phyloP scores from a whole-genome alignment of 2,797 vertebrate genomes.

The Pangasius krempfi region DNA sequence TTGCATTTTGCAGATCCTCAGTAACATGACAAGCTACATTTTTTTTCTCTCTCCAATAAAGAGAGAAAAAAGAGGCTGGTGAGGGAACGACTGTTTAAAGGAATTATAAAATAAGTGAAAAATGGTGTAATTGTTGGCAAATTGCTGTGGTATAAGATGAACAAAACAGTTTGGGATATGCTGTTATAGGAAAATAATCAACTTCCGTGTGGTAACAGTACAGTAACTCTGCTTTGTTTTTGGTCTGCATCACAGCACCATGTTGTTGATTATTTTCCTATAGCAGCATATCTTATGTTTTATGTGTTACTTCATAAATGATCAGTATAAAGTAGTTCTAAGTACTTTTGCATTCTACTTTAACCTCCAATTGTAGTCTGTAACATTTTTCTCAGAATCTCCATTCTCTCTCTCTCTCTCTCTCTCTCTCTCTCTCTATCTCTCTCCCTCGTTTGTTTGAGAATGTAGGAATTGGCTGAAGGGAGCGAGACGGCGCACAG shows the following conservation, averaged over 20 bases:
- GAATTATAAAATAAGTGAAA: neutral
- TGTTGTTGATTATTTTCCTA: neutral
- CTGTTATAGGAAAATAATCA: neutral
- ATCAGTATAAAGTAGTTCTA: neutral
- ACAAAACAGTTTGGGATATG: neutral
- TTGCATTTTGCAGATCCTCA: neutral
- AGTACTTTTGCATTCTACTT: neutral
- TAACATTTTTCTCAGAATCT: neutral
- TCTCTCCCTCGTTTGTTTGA: neutral
- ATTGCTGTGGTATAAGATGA: neutral
- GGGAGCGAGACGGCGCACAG: neutral
- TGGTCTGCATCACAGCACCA: neutral
- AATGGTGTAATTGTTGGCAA: neutral
- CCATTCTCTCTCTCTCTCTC: neutral
- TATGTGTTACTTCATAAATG: neutral
- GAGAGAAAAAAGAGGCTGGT: neutral
- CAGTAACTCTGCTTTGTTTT: neutral
- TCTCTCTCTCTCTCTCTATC: neutral
- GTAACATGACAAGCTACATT: neutral
- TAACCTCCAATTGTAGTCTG: neutral
- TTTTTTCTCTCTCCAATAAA: neutral
- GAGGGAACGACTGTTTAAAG: neutral
- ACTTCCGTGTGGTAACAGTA: neutral
- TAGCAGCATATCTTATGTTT: neutral
- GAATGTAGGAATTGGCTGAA: neutral